Conservation (phyloP, 2,797 vertebrate genomes). For the Semotilus atromaculatus region DNA sequence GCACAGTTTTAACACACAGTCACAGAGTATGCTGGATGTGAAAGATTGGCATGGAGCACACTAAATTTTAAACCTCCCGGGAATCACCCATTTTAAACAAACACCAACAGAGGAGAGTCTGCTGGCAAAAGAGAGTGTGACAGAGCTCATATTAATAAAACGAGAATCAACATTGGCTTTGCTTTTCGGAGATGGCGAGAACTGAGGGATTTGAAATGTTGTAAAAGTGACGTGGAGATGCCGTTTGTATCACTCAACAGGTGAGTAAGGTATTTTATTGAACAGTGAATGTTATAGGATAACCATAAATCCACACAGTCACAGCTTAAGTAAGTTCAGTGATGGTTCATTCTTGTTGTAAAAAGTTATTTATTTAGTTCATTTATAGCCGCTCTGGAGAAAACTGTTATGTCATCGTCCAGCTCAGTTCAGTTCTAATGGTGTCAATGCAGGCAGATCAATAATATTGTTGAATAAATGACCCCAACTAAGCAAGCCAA, state of each 20-base stretch:
- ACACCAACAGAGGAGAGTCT: not conserved
- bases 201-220: not conserved
- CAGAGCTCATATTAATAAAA: not conserved
- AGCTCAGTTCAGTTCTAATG: no score
- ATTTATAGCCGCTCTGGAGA: no score
- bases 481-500: no score
- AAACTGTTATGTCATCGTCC: no score
- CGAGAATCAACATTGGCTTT: not conserved
- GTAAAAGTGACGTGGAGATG: not conserved
- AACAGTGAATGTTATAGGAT: not conserved
- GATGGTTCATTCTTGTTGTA: no score
- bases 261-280: not conserved
- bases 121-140: not conserved
- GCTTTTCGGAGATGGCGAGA: not conserved
- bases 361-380: no score
- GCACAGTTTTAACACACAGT: slow-evolving; percentile 9
- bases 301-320: not conserved
- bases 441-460: no score
- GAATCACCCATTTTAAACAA: not conserved
- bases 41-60: not conserved
- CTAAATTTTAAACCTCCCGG: not conserved
- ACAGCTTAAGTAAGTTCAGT: not conserved
- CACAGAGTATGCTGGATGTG: not conserved
- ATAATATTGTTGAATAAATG: no score
- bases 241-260: not conserved